Evolutionary conservation across 2,113 vertebrate species (phyloP).

Genomic region (Oenanthe oenanthe): DNA sequence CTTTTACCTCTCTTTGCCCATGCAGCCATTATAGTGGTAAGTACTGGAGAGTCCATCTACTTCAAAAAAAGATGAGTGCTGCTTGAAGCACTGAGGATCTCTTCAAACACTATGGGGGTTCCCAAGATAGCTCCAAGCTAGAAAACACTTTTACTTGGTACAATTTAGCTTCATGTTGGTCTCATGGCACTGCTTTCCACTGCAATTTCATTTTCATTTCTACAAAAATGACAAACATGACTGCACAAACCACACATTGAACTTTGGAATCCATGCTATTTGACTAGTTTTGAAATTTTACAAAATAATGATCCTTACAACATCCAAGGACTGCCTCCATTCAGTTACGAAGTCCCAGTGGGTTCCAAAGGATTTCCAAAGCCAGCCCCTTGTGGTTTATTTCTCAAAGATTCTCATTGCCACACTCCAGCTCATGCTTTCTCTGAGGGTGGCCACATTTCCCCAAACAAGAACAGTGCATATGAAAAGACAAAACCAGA

Average conservation of each 20-base stretch:
- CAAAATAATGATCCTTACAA: not conserved
- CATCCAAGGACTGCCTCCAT: not conserved
- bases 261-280: not conserved
- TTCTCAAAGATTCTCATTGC: not conserved
- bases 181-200: not conserved
- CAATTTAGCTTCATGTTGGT: not conserved
- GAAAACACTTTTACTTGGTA: not conserved
- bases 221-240: not conserved
- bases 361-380: not conserved
- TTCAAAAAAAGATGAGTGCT: not conserved
- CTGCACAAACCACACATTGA: not conserved
- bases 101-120: not conserved
- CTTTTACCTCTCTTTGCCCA: not conserved
- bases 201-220: not conserved
- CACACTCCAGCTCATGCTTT: not conserved
- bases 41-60: not conserved
- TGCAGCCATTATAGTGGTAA: not conserved
- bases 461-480: not conserved
- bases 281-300: not conserved
- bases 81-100: not conserved
- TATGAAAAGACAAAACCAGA: not conserved
- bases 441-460: not conserved
- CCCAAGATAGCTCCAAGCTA: not conserved
- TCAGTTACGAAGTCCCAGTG: accelerated
- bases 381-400: not conserved